phyloP scores from a whole-genome alignment of 1,140 invertebrate genomes.

The Ostrea denselamellosa region DNA sequence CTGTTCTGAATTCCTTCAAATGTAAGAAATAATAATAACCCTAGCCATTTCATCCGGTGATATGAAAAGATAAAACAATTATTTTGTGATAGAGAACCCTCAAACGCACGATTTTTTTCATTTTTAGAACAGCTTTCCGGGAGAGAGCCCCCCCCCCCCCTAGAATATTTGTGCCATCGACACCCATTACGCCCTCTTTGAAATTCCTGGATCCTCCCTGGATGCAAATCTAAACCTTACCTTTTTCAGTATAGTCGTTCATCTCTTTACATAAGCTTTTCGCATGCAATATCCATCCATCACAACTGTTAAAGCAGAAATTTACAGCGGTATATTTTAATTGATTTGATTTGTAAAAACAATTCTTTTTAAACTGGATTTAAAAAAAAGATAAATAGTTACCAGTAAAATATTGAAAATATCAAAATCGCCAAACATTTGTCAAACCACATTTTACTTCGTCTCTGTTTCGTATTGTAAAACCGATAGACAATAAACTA shows the following conservation, averaged over 20 bases:
- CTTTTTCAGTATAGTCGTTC: background rate
- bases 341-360: background rate
- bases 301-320: background rate
- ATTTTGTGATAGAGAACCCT: background rate
- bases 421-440: background rate
- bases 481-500: background rate
- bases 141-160: no score
- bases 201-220: background rate
- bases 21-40: no score
- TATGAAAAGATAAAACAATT: background rate
- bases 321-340: background rate
- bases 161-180: background rate
- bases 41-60: background rate
- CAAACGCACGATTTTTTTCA: background rate
- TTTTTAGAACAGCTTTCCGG: background rate
- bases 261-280: background rate
- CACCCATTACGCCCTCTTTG: background rate
- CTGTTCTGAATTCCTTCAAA: no score
- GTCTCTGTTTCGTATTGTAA: background rate
- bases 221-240: background rate
- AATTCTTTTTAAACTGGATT: background rate
- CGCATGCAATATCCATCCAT: background rate
- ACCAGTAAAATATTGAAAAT: background rate
- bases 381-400: background rate
- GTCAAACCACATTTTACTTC: background rate